Evolutionary conservation across 2,113 vertebrate species (phyloP).

Genomic region (Nanorana parkeri): DNA sequence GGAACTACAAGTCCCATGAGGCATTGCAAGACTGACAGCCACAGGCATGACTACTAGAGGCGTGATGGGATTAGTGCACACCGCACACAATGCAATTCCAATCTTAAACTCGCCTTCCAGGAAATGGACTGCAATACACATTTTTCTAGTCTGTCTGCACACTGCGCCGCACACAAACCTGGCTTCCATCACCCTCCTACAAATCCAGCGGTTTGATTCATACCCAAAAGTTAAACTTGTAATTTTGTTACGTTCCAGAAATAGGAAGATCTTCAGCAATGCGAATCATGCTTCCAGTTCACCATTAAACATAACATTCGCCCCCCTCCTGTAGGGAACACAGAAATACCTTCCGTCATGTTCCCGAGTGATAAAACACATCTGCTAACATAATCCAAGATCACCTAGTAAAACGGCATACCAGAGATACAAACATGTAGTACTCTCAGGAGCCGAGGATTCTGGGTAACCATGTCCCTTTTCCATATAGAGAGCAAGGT

Average conservation of each 20-base stretch:
- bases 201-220: not conserved
- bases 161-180: not conserved
- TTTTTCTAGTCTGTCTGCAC: not conserved
- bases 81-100: too few species aligned
- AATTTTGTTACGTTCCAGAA: constrained; percentile 16
- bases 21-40: too few species aligned
- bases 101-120: too few species aligned
- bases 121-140: too few species aligned
- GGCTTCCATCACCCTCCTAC: not conserved
- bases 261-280: not conserved
- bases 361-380: constrained; percentile 9
- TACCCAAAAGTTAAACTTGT: not conserved
- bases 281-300: not conserved
- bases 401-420: not conserved
- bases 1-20: too few species aligned
- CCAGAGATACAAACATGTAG: not conserved
- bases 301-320: not conserved
- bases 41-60: too few species aligned
- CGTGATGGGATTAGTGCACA: too few species aligned
- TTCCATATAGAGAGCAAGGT: too few species aligned
- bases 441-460: not conserved
- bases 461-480: not conserved
- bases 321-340: not conserved
- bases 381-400: not conserved
- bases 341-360: not conserved